These are phyloP conservation scores for Drosophila tanythrix DNA, from an alignment of 2,888 invertebrate genomes.

Conservation along the genomic window DNA sequence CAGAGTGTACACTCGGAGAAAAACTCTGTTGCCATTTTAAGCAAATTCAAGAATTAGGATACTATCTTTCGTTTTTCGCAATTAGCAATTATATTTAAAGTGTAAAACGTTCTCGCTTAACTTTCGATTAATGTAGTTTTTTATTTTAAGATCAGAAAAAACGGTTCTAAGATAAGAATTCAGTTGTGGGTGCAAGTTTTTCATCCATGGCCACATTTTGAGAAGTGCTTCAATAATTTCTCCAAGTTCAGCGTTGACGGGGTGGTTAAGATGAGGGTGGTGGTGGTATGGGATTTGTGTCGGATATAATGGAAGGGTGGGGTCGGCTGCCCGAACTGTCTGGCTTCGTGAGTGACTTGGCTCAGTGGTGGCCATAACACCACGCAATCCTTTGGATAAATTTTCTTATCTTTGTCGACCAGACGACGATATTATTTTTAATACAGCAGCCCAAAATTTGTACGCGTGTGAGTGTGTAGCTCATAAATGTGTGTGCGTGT, in stretches of 20 bases:
- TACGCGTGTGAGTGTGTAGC: conserved; percentile 32
- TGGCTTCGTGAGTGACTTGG: conserved; percentile 50
- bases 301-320: background rate
- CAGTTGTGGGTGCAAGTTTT: background rate
- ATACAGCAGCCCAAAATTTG: conserved; percentile 65
- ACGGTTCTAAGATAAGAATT: background rate
- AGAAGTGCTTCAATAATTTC: background rate
- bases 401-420: conserved; percentile 85
- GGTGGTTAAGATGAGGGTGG: background rate
- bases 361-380: conserved; percentile 70
- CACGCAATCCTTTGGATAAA: conserved; percentile 83
- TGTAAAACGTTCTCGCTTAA: background rate
- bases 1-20: conserved; percentile 27
- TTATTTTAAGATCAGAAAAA: background rate
- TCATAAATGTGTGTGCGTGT: conserved; percentile 51
- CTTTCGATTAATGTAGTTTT: background rate
- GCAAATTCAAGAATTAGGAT: background rate
- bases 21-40: background rate
- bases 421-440: conserved; percentile 85
- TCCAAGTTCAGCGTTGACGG: background rate
- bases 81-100: background rate
- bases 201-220: background rate
- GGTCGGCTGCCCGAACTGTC: conserved; percentile 26
- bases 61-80: background rate
- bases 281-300: background rate